Conservation (phyloP, 2,888 invertebrate species). For the Paralinhomoeus sp. region DNA sequence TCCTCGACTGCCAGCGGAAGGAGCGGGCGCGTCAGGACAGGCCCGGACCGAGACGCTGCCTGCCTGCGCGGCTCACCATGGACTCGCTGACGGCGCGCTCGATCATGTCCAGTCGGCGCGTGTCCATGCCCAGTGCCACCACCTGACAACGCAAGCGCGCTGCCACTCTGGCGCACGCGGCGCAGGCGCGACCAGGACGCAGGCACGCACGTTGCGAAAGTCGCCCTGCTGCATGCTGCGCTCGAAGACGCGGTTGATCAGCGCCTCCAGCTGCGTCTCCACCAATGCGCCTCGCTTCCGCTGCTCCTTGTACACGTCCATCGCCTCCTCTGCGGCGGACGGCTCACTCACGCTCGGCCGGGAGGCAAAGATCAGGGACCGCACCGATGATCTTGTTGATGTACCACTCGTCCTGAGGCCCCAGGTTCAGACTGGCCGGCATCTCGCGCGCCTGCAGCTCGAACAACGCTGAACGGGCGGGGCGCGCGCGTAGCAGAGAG, state of each 20-base stretch:
- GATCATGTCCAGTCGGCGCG: slow-evolving; percentile 86
- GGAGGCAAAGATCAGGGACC: neutral
- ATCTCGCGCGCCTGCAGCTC: slow-evolving; percentile 77
- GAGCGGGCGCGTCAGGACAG: too few relatives aligned
- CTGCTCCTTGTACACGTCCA: neutral
- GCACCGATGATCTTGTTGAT: neutral
- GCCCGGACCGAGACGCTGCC: too few relatives aligned
- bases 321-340: neutral
- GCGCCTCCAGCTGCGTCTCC: slow-evolving; percentile 46
- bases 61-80: too few relatives aligned
- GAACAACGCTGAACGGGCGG: slow-evolving; percentile 58
- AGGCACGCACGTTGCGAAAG: slow-evolving; percentile 45
- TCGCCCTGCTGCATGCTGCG: slow-evolving; percentile 80
- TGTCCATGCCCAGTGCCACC: slow-evolving; percentile 81
- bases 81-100: slow-evolving; percentile 54
- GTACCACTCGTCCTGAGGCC: neutral
- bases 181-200: too few relatives aligned
- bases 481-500: too few relatives aligned
- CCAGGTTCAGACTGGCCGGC: neutral
- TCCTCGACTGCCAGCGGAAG: neutral
- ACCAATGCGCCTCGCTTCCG: slow-evolving; percentile 15
- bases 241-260: slow-evolving; percentile 91
- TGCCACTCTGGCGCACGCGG: neutral
- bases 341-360: neutral
- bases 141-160: slow-evolving; percentile 36